phyloP scores from a whole-genome alignment of 1,140 invertebrate species.

The Vanessa atalanta region DNA sequence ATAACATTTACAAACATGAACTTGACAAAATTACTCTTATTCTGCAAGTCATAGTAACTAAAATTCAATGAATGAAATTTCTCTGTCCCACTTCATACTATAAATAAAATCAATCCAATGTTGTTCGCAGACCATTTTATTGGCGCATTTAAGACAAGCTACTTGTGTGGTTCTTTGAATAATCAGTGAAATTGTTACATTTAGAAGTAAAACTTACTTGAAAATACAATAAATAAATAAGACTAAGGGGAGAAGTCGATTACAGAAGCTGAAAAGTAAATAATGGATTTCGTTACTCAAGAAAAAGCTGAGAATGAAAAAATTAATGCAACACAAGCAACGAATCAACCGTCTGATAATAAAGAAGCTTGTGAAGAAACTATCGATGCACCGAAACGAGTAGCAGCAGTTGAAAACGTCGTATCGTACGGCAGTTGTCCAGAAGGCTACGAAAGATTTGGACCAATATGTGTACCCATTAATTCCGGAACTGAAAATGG shows the following conservation, averaged over 20 bases:
- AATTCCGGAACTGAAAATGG: not conserved
- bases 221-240: not conserved
- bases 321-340: not conserved
- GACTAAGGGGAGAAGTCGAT: not conserved
- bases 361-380: not conserved
- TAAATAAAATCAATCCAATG: constrained; percentile 2
- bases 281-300: constrained; percentile 4
- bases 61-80: not conserved
- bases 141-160: not conserved
- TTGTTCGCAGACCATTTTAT: not conserved
- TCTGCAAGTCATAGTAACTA: not conserved
- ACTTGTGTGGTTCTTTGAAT: not conserved
- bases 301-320: constrained; percentile 8
- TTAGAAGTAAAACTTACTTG: not conserved
- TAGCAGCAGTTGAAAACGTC: not conserved
- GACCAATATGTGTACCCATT: constrained; percentile 25
- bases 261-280: not conserved
- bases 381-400: not conserved
- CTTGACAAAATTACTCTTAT: not conserved
- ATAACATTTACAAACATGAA: too few relatives aligned
- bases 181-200: not conserved
- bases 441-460: constrained; percentile 22
- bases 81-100: not conserved
- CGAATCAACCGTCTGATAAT: not conserved
- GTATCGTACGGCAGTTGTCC: constrained; percentile 14